These are phyloP conservation scores for Hyperopisus bebe DNA, from an alignment of 2,113 vertebrate genomes.

Conservation along the genomic window DNA sequence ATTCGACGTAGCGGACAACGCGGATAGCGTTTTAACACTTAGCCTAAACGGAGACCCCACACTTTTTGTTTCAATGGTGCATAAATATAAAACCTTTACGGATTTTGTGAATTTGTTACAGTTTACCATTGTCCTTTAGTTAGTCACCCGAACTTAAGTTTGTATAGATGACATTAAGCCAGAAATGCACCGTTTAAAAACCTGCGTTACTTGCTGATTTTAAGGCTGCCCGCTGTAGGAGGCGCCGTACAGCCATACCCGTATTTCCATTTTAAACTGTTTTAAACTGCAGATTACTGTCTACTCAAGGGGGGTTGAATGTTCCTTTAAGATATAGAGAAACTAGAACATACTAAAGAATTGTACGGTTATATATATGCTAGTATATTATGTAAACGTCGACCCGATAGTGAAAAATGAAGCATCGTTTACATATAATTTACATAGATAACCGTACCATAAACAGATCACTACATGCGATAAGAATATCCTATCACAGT, in stretches of 20 bases:
- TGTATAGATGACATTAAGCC: background rate
- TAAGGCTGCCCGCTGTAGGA: background rate
- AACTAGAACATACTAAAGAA: background rate
- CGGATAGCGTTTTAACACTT: background rate
- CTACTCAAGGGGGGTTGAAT: background rate
- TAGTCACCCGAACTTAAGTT: background rate
- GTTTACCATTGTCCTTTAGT: background rate
- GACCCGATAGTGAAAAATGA: background rate
- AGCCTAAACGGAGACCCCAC: background rate
- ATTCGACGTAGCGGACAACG: background rate
- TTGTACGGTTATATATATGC: background rate
- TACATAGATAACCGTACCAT: background rate
- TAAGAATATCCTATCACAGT: background rate
- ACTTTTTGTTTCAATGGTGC: background rate
- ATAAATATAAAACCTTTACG: background rate
- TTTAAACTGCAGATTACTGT: background rate
- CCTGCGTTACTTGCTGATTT: too few species aligned
- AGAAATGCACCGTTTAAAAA: background rate
- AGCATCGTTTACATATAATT: background rate
- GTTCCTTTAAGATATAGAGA: background rate
- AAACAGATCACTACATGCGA: background rate
- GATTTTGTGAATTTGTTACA: background rate
- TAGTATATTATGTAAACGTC: background rate
- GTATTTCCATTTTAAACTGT: background rate
- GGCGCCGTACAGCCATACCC: background rate